These are phyloP conservation scores for Lamellibrachia luymesi DNA, from an alignment of 1,140 invertebrate species.

Conservation along the genomic window DNA sequence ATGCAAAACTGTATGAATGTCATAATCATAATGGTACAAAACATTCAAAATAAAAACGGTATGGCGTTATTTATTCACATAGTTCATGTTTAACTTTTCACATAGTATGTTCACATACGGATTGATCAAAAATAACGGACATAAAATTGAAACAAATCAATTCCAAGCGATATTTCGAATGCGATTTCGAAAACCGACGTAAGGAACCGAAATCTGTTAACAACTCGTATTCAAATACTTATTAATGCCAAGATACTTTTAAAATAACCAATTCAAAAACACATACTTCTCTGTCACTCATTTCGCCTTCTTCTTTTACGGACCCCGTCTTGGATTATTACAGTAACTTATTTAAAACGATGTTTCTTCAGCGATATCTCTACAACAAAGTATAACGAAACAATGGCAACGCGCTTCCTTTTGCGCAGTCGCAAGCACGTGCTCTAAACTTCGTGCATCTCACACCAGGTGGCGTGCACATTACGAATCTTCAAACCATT, in stretches of 20 bases:
- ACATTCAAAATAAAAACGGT: not conserved
- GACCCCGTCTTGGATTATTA: constrained; percentile 7
- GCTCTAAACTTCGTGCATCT: not conserved
- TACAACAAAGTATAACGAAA: not conserved
- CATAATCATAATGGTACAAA: not conserved
- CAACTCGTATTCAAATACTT: not conserved
- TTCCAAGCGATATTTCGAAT: not conserved
- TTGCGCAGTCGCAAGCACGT: not conserved
- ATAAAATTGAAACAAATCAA: not conserved
- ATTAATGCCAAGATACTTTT: not conserved
- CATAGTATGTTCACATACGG: not conserved
- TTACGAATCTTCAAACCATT: not conserved
- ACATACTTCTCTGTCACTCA: constrained; percentile 20
- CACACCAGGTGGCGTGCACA: not conserved
- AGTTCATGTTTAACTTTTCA: not conserved
- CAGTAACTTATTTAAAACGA: not conserved
- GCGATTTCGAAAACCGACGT: not conserved
- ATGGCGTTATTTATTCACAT: not conserved
- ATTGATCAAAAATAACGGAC: not conserved
- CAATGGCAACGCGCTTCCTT: not conserved
- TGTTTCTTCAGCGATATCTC: not conserved
- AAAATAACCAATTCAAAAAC: not conserved
- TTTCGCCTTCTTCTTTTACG: constrained; percentile 18
- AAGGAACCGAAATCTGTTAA: not conserved
- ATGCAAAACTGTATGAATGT: no score